A percentile compares a stretch with the other conserved stretches of the same genome.
These are phyloP conservation scores for Zaprionus gabonicus DNA, from an alignment of 1,140 invertebrate genomes.

Conservation along the genomic window DNA sequence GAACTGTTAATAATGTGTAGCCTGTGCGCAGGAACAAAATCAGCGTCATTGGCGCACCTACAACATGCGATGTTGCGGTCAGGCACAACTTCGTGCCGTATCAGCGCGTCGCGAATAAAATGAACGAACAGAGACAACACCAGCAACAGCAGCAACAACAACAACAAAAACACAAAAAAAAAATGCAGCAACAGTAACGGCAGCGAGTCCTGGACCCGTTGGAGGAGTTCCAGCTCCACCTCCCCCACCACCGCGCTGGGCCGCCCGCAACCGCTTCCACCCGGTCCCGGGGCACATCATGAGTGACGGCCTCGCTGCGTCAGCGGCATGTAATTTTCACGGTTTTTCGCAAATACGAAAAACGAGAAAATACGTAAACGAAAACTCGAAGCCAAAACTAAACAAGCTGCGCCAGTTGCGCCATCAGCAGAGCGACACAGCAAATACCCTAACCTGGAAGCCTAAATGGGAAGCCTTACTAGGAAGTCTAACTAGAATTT, in stretches of 20 bases:
- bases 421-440: neutral
- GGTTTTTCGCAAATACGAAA: constrained; percentile 77
- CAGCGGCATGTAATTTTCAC: constrained; percentile 79
- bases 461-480: no score
- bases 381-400: constrained; percentile 51
- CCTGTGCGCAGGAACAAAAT: constrained; percentile 74
- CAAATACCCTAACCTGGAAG: constrained; percentile 2
- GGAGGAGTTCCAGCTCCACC: neutral
- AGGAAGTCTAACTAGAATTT: no score
- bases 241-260: neutral
- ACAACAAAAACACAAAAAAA: neutral
- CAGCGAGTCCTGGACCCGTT: neutral
- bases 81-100: constrained; percentile 77
- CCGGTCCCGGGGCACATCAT: constrained; percentile 32
- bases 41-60: constrained; percentile 84
- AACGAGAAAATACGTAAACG: constrained; percentile 66
- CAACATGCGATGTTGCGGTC: constrained; percentile 83
- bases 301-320: constrained; percentile 76
- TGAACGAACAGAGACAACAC: constrained; percentile 35
- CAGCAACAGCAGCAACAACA: neutral
- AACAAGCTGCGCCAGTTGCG: constrained; percentile 14
- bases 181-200: neutral
- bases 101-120: constrained; percentile 55
- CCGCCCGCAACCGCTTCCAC: neutral
- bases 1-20: constrained; percentile 82